A percentile compares a stretch with the other conserved stretches of the same genome.
Evolutionary conservation across 1,140 invertebrate species (phyloP).

Genomic region (Zophobas atratus): DNA sequence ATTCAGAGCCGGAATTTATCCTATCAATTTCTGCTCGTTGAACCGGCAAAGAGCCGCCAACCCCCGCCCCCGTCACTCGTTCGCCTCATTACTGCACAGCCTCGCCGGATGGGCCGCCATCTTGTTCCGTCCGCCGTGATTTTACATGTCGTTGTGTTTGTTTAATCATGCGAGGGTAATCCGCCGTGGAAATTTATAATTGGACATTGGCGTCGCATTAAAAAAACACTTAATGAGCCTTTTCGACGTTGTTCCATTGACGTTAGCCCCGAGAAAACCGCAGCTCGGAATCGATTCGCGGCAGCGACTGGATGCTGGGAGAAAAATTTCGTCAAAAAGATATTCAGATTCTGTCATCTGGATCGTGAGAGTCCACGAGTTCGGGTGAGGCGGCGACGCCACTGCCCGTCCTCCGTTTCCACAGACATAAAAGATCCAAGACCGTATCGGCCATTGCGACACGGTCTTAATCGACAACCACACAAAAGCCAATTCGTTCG

Average conservation of each 20-base stretch:
- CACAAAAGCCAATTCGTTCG: conserved; percentile 19
- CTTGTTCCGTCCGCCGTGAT: conserved; percentile 64
- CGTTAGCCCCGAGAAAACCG: conserved; percentile 11
- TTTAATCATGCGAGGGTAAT: conserved; percentile 63
- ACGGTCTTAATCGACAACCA: conserved; percentile 8
- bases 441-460: conserved; percentile 5
- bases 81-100: conserved; percentile 47
- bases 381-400: background rate
- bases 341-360: background rate
- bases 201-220: conserved; percentile 57
- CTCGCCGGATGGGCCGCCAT: conserved; percentile 62
- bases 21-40: conserved; percentile 78
- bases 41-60: conserved; percentile 73
- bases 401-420: background rate
- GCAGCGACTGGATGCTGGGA: background rate
- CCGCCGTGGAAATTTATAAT: conserved; percentile 62
- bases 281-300: background rate
- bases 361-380: too few species aligned
- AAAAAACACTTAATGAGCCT: conserved; percentile 43
- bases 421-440: conserved; percentile 5
- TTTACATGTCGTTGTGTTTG: conserved; percentile 65
- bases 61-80: conserved; percentile 50
- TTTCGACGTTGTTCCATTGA: conserved; percentile 16
- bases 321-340: conserved; percentile 3
- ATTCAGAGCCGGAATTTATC: conserved; percentile 78